Percentiles rank a stretch among this genome's conserved stretches.
phyloP scores from a whole-genome alignment of 2,113 vertebrate species.

The Pedionomus torquatus region DNA sequence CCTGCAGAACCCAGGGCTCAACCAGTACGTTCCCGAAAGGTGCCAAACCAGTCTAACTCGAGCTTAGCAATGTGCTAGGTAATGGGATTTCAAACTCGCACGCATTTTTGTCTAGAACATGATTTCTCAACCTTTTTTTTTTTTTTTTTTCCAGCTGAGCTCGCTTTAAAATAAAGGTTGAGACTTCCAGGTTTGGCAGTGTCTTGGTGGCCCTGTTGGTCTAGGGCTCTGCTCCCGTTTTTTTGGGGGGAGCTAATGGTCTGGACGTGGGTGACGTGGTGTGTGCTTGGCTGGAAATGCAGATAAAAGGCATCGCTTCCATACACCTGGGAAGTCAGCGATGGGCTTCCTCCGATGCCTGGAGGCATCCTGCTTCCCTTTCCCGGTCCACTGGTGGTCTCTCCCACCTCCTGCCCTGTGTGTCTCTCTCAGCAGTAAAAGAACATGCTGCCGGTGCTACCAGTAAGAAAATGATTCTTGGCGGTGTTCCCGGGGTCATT shows the following conservation, averaged over 20 bases:
- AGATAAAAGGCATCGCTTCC: background rate
- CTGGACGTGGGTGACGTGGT: background rate
- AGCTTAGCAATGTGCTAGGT: slow-evolving; percentile 38
- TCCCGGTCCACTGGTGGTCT: accelerated
- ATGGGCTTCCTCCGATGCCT: background rate
- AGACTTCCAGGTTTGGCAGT: background rate
- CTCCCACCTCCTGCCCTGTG: background rate
- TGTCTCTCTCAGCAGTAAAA: background rate
- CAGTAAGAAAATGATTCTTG: slow-evolving; percentile 47
- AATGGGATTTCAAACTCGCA: slow-evolving; percentile 5
- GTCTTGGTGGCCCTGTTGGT: accelerated
- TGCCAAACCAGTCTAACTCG: slow-evolving; percentile 53
- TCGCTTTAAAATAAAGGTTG: background rate
- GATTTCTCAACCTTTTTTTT: background rate
- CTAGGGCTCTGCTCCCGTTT: background rate
- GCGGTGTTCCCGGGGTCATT: slow-evolving; percentile 32
- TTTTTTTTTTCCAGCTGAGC: background rate
- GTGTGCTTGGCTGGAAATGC: background rate
- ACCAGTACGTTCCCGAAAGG: background rate
- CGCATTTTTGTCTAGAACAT: background rate
- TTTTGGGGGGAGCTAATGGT: background rate
- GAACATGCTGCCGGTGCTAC: background rate
- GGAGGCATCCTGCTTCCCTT: background rate
- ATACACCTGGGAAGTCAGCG: background rate
- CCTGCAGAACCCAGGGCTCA: background rate